Percentiles rank a stretch among this genome's conserved stretches.
Evolutionary conservation across 2,113 vertebrate species (phyloP).

Genomic region (Crotophaga sulcirostris): DNA sequence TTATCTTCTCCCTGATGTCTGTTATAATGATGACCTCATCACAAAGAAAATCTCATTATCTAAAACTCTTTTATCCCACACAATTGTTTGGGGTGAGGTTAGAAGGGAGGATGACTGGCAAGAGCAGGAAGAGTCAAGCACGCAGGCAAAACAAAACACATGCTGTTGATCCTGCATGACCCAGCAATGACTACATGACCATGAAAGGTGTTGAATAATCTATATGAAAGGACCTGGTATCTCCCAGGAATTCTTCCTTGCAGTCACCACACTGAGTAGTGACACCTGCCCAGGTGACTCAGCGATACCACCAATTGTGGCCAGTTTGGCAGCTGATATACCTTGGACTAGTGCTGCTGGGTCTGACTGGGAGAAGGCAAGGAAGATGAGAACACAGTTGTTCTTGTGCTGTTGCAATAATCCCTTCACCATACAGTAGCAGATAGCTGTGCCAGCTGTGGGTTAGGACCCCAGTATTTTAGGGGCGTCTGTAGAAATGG

Average conservation of each 20-base stretch:
- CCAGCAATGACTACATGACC: background rate
- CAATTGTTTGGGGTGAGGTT: background rate
- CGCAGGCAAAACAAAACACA: background rate
- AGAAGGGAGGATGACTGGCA: background rate
- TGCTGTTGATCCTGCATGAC: background rate
- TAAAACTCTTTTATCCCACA: background rate
- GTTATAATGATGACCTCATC: background rate
- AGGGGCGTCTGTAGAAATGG: background rate
- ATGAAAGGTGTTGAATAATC: background rate
- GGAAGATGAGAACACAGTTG: background rate
- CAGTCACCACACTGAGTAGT: background rate
- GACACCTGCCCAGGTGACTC: background rate
- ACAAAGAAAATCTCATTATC: background rate
- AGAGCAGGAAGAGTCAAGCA: background rate
- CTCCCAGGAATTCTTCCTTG: background rate
- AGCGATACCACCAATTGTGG: too few relatives aligned
- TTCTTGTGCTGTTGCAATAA: background rate
- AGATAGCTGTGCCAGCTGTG: background rate
- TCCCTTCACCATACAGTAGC: fast-evolving
- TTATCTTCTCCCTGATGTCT: background rate
- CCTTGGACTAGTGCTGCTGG: background rate
- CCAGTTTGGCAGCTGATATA: background rate
- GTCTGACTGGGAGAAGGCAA: fast-evolving
- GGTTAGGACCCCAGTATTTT: background rate
- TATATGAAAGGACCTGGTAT: background rate